Percentiles rank a stretch among this genome's conserved stretches.
phyloP scores from a whole-genome alignment of 2,113 vertebrate genomes.

The Actenoides hombroni region DNA sequence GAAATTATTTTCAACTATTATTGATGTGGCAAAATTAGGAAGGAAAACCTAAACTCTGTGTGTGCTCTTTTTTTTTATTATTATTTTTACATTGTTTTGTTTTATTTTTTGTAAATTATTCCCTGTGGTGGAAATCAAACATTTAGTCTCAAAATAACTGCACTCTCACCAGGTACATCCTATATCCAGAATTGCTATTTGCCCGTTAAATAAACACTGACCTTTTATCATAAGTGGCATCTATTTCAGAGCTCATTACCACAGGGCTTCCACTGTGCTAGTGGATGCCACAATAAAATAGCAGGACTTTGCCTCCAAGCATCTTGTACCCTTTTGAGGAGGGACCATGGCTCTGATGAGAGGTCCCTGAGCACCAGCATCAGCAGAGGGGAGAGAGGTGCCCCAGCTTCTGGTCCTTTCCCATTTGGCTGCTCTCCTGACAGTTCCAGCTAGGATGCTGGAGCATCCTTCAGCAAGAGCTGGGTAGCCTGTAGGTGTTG shows the following conservation, averaged over 20 bases:
- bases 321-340: neutral
- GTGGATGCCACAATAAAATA: neutral
- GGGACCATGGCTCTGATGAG: neutral
- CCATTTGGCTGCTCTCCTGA: rapidly evolving
- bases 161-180: neutral
- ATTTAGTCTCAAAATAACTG: constrained; percentile 17
- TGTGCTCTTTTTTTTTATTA: neutral
- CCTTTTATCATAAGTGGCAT: neutral
- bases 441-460: neutral
- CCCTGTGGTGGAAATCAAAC: neutral
- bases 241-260: neutral
- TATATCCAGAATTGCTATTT: neutral
- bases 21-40: neutral
- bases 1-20: neutral
- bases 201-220: neutral
- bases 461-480: neutral
- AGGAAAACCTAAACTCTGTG: neutral
- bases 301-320: neutral
- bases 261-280: neutral
- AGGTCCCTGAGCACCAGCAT: neutral
- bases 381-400: rapidly evolving
- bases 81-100: neutral
- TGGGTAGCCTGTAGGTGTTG: rapidly evolving
- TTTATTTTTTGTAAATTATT: neutral
- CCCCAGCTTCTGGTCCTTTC: rapidly evolving